These are phyloP conservation scores for Pampus argenteus DNA, from an alignment of 2,797 vertebrate genomes.

Conservation along the genomic window DNA sequence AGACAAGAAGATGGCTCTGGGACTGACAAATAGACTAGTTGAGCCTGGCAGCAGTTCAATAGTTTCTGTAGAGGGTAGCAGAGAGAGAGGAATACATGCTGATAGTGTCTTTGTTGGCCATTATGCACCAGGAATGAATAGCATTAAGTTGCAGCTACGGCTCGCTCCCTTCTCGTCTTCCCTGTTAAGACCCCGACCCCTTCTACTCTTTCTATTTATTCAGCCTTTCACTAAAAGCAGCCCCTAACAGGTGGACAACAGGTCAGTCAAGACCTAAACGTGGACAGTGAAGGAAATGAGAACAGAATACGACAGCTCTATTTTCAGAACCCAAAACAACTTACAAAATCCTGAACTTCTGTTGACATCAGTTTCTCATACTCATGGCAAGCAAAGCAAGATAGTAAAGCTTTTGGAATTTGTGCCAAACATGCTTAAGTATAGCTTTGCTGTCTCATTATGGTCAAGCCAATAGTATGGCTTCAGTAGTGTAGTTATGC, in stretches of 20 bases:
- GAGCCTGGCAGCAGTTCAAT: conserved; percentile 63
- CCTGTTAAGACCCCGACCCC: conserved; percentile 25
- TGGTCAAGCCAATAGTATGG: conserved; percentile 68
- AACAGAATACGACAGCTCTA: conserved; percentile 17
- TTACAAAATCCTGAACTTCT: conserved; percentile 58
- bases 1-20: conserved; percentile 60
- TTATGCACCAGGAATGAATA: conserved; percentile 75
- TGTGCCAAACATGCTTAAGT: conserved; percentile 73
- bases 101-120: conserved; percentile 73
- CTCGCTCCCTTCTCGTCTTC: conserved; percentile 48
- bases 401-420: conserved; percentile 74
- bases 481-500: conserved; percentile 63
- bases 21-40: conserved; percentile 52
- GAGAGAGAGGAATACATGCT: conserved; percentile 67
- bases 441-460: conserved; percentile 81
- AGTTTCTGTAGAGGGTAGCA: conserved; percentile 50
- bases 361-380: conserved; percentile 62
- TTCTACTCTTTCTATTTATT: conserved; percentile 43
- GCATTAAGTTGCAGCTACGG: conserved; percentile 65
- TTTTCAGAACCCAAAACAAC: conserved; percentile 56
- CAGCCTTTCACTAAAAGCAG: conserved; percentile 62
- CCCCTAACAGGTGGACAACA: conserved; percentile 68
- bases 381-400: conserved; percentile 53
- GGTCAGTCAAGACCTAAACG: conserved; percentile 32
- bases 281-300: conserved; percentile 8